Conservation (phyloP, 2,888 invertebrate species). For the Ephialtes manifestator region DNA sequence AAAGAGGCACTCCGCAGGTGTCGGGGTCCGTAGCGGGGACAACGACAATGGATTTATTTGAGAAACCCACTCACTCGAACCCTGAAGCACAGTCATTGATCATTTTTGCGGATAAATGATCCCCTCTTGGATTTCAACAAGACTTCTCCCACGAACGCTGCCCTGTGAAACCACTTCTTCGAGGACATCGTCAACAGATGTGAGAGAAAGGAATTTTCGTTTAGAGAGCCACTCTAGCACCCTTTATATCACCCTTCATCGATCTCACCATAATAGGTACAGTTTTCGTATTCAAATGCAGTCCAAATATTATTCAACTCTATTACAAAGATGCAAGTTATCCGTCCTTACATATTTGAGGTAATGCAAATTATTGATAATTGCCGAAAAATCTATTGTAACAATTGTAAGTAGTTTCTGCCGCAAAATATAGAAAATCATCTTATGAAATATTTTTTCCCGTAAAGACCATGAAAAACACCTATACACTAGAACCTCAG, state of each 20-base stretch:
- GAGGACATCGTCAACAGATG: conserved; percentile 23
- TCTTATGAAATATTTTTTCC: too few species aligned
- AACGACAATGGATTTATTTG: conserved; percentile 49
- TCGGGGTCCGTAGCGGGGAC: conserved; percentile 19
- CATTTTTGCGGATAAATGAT: conserved; percentile 54
- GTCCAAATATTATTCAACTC: conserved; percentile 23
- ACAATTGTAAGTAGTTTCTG: too few species aligned
- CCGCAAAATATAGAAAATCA: too few species aligned
- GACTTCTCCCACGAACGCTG: neutral
- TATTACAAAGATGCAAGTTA: neutral
- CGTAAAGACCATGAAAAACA: too few species aligned
- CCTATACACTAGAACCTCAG: too few species aligned
- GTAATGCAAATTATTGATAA: too few species aligned
- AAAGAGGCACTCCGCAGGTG: conserved; percentile 70
- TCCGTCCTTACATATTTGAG: neutral
- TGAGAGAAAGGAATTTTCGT: neutral
- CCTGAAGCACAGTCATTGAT: conserved; percentile 46
- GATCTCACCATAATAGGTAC: conserved; percentile 29
- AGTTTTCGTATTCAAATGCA: conserved; percentile 35
- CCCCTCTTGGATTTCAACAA: conserved; percentile 11
- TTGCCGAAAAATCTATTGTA: too few species aligned
- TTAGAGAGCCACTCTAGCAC: conserved; percentile 6
- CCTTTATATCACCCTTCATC: conserved; percentile 1
- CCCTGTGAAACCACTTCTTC: conserved; percentile 3
- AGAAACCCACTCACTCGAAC: conserved; percentile 28